phyloP scores from a whole-genome alignment of 2,113 vertebrate species.

The Hydrolagus affinis region DNA sequence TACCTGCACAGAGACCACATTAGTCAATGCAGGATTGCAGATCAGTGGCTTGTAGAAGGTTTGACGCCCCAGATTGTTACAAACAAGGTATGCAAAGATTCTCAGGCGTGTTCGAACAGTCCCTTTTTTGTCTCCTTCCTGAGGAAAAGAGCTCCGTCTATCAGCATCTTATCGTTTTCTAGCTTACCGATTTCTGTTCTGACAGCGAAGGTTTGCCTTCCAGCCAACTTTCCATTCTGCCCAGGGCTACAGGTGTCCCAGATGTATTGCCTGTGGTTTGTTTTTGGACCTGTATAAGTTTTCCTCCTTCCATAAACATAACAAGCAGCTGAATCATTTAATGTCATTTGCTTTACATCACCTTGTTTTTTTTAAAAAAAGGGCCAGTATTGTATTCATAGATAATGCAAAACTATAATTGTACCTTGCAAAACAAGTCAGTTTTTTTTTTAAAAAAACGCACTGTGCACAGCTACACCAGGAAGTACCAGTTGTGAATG shows the following conservation, averaged over 20 bases:
- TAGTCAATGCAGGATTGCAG: background rate
- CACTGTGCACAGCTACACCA: background rate
- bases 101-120: background rate
- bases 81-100: background rate
- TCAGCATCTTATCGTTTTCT: background rate
- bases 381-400: background rate
- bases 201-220: background rate
- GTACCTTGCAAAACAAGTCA: background rate
- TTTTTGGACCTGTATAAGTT: background rate
- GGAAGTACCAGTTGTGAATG: background rate
- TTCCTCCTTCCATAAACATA: background rate
- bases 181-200: background rate
- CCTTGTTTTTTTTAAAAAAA: background rate
- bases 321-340: conserved; percentile 1
- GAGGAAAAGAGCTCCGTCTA: background rate
- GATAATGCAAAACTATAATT: background rate
- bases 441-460: background rate
- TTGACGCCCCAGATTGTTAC: background rate
- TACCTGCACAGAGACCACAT: background rate
- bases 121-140: background rate
- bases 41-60: background rate
- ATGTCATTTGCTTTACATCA: background rate
- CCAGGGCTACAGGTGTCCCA: background rate
- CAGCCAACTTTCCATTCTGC: background rate
- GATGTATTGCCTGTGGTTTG: background rate